Evolutionary conservation across 2,797 vertebrate genomes (phyloP).

Genomic region (Lerista edwardsae): DNA sequence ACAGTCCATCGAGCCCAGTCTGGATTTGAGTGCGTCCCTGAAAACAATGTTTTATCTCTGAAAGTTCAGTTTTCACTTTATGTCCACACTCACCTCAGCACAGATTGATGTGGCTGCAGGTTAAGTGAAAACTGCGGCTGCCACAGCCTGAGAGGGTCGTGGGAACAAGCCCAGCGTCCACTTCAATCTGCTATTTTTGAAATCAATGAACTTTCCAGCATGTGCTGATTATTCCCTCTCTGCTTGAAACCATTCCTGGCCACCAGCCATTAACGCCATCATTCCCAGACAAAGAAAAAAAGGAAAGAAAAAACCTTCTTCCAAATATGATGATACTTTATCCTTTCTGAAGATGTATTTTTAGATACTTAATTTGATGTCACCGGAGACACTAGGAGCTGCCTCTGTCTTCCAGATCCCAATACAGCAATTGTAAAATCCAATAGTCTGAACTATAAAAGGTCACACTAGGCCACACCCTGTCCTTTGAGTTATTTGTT

Average conservation of each 20-base stretch:
- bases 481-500: conserved; percentile 43
- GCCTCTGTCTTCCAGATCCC: conserved; percentile 25
- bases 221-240: background rate
- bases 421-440: background rate
- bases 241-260: conserved; percentile 4
- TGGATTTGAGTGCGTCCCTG: background rate
- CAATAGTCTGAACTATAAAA: conserved; percentile 26
- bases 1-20: too few species aligned
- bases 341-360: conserved; percentile 34
- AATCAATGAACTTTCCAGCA: background rate
- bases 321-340: conserved; percentile 38
- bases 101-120: background rate
- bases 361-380: conserved; percentile 48
- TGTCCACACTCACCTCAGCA: background rate
- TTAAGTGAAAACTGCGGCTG: background rate
- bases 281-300: conserved; percentile 28
- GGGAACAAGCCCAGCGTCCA: background rate
- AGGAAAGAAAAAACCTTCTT: background rate
- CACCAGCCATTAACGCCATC: background rate
- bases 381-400: conserved; percentile 1
- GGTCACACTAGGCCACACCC: background rate
- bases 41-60: background rate
- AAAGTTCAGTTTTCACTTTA: background rate
- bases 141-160: background rate
- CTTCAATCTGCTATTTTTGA: conserved; percentile 1